phyloP scores from a whole-genome alignment of 2,888 invertebrate genomes.

The Calameuta idolon region DNA sequence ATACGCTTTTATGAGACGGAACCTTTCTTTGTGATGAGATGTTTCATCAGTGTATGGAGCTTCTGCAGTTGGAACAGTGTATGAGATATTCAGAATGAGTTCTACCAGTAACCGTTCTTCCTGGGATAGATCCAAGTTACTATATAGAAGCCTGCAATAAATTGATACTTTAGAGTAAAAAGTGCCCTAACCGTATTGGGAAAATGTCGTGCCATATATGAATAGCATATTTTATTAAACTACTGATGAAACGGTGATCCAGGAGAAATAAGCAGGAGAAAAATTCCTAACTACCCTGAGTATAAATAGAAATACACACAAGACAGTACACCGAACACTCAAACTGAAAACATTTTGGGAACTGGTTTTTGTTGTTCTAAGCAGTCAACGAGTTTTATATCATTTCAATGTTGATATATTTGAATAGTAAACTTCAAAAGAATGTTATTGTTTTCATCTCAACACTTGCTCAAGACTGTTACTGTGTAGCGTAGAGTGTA shows the following conservation, averaged over 20 bases:
- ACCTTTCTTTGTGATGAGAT: constrained; percentile 32
- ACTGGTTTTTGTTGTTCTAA: background rate
- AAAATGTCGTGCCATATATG: background rate
- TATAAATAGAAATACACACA: background rate
- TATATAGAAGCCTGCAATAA: constrained; percentile 57
- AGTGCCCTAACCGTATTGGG: background rate
- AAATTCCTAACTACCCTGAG: background rate
- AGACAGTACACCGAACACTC: background rate
- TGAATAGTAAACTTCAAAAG: background rate
- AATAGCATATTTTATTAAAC: background rate
- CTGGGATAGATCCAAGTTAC: constrained; percentile 50
- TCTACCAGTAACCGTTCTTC: constrained; percentile 53
- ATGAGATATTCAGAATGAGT: constrained; percentile 40
- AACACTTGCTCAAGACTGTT: background rate
- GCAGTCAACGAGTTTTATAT: background rate
- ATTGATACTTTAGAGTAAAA: background rate
- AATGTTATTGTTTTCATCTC: background rate
- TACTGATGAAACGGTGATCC: background rate
- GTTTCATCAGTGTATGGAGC: constrained; percentile 8
- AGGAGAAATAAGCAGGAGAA: background rate
- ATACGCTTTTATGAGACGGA: constrained; percentile 1
- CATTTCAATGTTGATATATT: background rate
- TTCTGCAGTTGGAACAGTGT: background rate
- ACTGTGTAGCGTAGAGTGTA: background rate
- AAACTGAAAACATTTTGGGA: background rate